phyloP scores from a whole-genome alignment of 2,113 vertebrate genomes.

The Zosterops japonicus region DNA sequence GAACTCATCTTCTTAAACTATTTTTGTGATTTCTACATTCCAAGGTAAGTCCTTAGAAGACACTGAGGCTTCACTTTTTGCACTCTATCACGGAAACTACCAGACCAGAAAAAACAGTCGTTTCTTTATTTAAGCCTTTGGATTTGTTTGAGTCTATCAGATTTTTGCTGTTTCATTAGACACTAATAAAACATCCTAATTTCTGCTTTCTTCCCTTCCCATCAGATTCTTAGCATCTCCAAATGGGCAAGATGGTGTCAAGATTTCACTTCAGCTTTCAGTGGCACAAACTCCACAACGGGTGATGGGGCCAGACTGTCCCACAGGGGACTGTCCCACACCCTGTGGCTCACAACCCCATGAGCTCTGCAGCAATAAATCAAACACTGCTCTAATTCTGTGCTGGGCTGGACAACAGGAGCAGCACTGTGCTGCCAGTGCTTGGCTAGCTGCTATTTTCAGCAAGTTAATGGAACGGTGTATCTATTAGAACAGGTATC shows the following conservation, averaged over 20 bases:
- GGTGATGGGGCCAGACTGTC: not conserved
- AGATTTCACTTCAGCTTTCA: not conserved
- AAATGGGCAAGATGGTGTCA: not conserved
- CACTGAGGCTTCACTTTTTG: not conserved
- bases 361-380: not conserved
- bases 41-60: not conserved
- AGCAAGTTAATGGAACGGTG: not conserved
- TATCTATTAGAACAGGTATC: not conserved
- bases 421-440: accelerated
- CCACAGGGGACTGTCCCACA: not conserved
- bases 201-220: not conserved
- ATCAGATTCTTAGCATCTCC: not conserved
- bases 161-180: not conserved
- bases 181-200: not conserved
- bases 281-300: not conserved
- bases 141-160: not conserved
- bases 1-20: not conserved
- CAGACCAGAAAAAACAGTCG: not conserved
- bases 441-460: not conserved
- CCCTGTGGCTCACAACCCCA: not conserved
- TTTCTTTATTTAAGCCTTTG: not conserved
- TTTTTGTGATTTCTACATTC: not conserved
- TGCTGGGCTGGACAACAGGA: not conserved
- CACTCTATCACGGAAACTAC: not conserved
- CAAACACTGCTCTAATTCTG: not conserved